Conservation (phyloP, 2,797 vertebrate genomes). For the Hephaestus fuliginosus region DNA sequence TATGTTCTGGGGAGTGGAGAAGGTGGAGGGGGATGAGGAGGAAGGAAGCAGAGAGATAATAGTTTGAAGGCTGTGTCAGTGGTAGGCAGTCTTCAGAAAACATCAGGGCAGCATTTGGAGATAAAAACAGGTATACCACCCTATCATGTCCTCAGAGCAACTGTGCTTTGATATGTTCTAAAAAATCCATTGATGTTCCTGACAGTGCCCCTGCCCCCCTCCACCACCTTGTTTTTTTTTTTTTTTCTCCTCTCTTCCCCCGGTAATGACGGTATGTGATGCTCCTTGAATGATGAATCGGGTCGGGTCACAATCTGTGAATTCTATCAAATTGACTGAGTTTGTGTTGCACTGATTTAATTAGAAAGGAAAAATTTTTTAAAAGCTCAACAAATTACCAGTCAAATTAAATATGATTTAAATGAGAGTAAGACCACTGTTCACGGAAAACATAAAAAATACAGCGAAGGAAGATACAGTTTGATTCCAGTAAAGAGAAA, state of each 20-base stretch:
- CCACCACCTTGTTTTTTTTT: constrained; percentile 20
- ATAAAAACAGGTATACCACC: constrained; percentile 85
- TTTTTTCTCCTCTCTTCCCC: constrained; percentile 15
- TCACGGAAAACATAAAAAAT: not conserved
- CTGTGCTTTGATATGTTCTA: constrained; percentile 83
- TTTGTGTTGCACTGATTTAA: constrained; percentile 19
- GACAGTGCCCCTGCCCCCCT: constrained; percentile 67
- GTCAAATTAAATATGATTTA: not conserved
- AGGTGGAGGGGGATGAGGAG: constrained; percentile 45
- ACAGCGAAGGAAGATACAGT: not conserved
- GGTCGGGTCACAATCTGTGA: constrained; percentile 39
- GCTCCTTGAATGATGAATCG: constrained; percentile 61
- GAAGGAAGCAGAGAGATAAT: constrained; percentile 74
- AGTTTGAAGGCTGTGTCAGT: constrained; percentile 83
- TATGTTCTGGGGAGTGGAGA: constrained; percentile 67
- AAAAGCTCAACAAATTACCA: not conserved
- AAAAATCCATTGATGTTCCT: constrained; percentile 80
- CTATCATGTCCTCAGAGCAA: constrained; percentile 84
- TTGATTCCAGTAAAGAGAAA: not conserved
- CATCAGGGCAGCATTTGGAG: constrained; percentile 81
- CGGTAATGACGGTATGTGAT: constrained; percentile 55
- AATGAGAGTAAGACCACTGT: not conserved
- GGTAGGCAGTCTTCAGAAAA: constrained; percentile 82
- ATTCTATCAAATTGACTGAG: constrained; percentile 31
- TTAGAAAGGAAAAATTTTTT: not conserved